Evolutionary conservation across 2,113 vertebrate species (phyloP).

Genomic region (Cynocephalus volans): DNA sequence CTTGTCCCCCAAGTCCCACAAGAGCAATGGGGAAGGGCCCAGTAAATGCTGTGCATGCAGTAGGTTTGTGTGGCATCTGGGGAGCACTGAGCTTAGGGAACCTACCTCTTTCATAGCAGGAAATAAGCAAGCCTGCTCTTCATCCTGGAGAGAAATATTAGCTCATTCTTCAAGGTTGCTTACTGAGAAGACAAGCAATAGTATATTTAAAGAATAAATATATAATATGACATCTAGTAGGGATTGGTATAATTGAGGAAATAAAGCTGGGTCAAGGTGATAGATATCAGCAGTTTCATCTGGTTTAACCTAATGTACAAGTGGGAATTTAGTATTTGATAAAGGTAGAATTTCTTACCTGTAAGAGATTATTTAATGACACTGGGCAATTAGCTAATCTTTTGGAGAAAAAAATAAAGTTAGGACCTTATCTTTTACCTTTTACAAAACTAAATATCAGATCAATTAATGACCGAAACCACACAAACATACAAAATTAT

Average conservation of each 20-base stretch:
- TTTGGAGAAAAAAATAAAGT: not conserved
- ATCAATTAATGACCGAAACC: not conserved
- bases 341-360: slow-evolving; percentile 31
- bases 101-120: not conserved
- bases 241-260: not conserved
- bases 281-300: not conserved
- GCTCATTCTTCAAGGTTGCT: not conserved
- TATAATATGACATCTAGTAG: not conserved
- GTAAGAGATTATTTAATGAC: not conserved
- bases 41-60: not conserved
- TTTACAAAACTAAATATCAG: slow-evolving; percentile 39
- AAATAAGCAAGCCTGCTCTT: not conserved
- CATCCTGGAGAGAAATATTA: not conserved
- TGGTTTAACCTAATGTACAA: not conserved
- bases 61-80: not conserved
- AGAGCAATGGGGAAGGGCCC: not conserved
- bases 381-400: not conserved
- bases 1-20: not conserved
- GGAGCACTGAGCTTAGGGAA: not conserved
- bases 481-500: not conserved
- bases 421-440: not conserved
- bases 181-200: not conserved
- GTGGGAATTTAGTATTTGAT: not conserved
- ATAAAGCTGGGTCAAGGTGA: not conserved
- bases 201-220: slow-evolving; percentile 6